Conservation (phyloP, 2,113 vertebrate species). For the Alethe diademata region DNA sequence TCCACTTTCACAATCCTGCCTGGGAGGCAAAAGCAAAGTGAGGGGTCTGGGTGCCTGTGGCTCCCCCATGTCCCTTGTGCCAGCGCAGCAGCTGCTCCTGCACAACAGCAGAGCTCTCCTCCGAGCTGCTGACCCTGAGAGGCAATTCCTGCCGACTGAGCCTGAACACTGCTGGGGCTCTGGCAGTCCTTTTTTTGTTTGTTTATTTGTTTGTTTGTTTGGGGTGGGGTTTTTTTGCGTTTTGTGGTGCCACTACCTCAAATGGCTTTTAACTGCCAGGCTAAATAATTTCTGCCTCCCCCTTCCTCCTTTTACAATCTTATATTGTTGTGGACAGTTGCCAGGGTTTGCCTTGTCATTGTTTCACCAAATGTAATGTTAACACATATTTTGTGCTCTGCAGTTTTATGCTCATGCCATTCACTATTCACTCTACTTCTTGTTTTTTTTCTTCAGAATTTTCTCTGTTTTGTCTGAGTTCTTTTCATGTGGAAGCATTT, state of each 20-base stretch:
- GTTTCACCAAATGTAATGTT: not conserved
- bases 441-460: not conserved
- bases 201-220: not conserved
- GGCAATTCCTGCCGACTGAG: constrained; percentile 13
- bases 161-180: not conserved
- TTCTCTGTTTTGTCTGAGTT: not conserved
- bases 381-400: not conserved
- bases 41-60: not conserved
- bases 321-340: not conserved
- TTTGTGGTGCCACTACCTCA: not conserved
- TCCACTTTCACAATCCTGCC: not conserved
- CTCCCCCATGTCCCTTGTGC: not conserved
- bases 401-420: not conserved
- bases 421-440: not conserved
- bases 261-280: not conserved
- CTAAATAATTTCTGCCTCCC: not conserved
- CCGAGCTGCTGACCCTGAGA: not conserved
- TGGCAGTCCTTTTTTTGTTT: not conserved
- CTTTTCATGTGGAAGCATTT: not conserved
- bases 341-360: not conserved
- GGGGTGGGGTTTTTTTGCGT: not conserved
- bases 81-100: not conserved
- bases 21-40: rapidly evolving
- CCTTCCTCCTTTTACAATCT: not conserved
- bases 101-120: not conserved